Base-by-base conservation (phyloP, 2,113 vertebrate genomes). In the Hydrolagus affinis region DNA sequence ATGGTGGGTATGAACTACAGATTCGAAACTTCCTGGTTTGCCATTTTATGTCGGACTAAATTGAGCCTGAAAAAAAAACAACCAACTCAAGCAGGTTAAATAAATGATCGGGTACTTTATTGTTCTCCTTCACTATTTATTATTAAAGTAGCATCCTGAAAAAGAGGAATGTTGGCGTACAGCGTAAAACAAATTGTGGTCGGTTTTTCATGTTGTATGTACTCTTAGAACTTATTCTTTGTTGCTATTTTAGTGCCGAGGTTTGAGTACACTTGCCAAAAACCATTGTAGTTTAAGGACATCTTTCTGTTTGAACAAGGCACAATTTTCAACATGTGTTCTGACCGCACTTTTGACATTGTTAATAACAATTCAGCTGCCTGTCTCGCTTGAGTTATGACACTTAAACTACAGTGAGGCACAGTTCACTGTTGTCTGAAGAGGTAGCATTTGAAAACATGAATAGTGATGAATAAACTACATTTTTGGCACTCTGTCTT, bases 371-470 rank as follows among this genome's bases (percentile, higher is more conserved):
- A 32, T 83, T 83, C 25, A 44, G 44, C 44, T 44, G 44, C 66
- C 66, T 66, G 25, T 83, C 23, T 30, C 28, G 62, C 62, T 68
- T 83, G 23, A 83, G 25, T 83, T 32, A 68, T 32, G 60, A 83
- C 78, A 83, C 66, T 66, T 68, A 83, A 83, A 32, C 78, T 68
- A 28, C 25, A 83, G 28, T 30, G 10, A 83, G 25, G 28, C 66
- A 83, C 10, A 83, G 66, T 83, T 83, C 60, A 30, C 76, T 32
- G 15, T 44, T 44, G 44, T 30, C 60, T 66, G 78, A 66, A 83
- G 76, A 66, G 28, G 25, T 68, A 62, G 17, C 77, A 80, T 80
- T 80, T 80, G 77, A 64, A 80, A 15, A 64, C 59, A 2, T 80
- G 59, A 62, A 64, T 78, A 57, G 21, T 60, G 17, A 64, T 15